These are phyloP conservation scores for Caenorhabditis sinica DNA, from an alignment of 2,888 invertebrate genomes.

Conservation along the genomic window DNA sequence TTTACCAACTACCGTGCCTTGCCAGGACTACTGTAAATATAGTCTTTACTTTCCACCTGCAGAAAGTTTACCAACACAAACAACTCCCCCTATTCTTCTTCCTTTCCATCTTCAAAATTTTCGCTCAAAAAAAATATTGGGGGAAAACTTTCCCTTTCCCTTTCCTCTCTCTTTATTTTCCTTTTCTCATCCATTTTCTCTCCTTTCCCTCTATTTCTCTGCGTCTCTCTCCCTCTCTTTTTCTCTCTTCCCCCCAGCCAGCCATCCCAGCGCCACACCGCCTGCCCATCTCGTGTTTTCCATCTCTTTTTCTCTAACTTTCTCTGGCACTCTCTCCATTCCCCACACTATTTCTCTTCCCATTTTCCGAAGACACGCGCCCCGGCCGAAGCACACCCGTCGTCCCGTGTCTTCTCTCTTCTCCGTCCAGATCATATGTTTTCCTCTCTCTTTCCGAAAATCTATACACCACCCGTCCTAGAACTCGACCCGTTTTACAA, in stretches of 20 bases:
- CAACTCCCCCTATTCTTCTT: too few species aligned
- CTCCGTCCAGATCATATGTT: slow-evolving; percentile 33
- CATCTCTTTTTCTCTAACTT: slow-evolving; percentile 37
- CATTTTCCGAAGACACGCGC: background rate
- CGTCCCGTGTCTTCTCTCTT: slow-evolving; percentile 18
- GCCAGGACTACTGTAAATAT: too few species aligned
- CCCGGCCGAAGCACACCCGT: background rate
- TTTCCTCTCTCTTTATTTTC: background rate
- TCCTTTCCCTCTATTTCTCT: slow-evolving; percentile 3
- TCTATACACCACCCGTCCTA: too few species aligned
- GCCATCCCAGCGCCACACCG: too few species aligned
- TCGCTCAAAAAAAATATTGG: background rate
- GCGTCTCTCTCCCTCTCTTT: slow-evolving; percentile 23
- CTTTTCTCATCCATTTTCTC: background rate
- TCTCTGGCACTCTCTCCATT: slow-evolving; percentile 29
- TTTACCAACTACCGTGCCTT: too few species aligned
- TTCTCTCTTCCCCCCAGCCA: too few species aligned
- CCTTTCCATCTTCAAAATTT: background rate
- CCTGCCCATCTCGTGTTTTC: slow-evolving; percentile 6
- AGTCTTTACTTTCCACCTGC: too few species aligned
- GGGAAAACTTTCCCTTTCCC: slow-evolving; percentile 11
- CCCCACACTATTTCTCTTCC: background rate
- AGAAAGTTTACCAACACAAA: too few species aligned
- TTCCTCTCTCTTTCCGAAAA: slow-evolving; percentile 2
- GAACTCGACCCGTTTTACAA: too few species aligned